Base-by-base conservation (phyloP, 2,888 invertebrate species). In the Lasius platythorax region DNA sequence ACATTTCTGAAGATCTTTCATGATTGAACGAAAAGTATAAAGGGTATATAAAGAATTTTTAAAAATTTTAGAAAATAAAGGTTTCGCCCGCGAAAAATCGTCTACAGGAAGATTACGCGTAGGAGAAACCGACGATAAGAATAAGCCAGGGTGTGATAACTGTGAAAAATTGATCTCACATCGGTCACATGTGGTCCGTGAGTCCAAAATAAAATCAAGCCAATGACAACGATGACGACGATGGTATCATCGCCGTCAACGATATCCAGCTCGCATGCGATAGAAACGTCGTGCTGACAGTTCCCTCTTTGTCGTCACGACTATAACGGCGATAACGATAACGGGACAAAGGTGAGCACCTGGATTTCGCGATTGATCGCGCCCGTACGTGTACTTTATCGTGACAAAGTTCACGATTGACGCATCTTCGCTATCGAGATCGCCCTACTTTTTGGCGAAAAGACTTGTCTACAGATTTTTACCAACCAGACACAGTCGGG, bases 311-410 rank as follows among this genome's bases (percentile, higher is more conserved):
- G 70, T 70, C 37, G 43, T 81, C 72, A 33, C 46, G 70, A 50
- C 30, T 58, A 8, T 12, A 12, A 43, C n/a, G 8, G n/a, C 50
- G 79, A 79, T 79, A 81, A 81, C 70, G 79, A 81, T 81, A 81
- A 81, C 79, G 79, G 79, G 46, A 70, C 61, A 67, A 70, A 61
- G 43, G 56, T 50, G 18, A 70, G 11, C 79, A 61, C 23, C 46
- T 61, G 70, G 43, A 67, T 78, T 33, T 64, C 43, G 37, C 30
- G 61, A 79, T 63, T 50, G 79, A 70, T 72, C 37, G 61, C 61
- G n/a, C 33, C 79, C 46, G 61, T 12, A 70, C n/a, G 61, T 18
- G 56, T 33, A 33, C 40, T 61, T 23, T 23, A 40, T 30, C 43
- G 33, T 58, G 43, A 37, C 70, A 61, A 61, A 70, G 79, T 70